Percentiles rank a stretch among this genome's conserved stretches.
phyloP scores from a whole-genome alignment of 2,113 vertebrate species.

The Thermophis baileyi region DNA sequence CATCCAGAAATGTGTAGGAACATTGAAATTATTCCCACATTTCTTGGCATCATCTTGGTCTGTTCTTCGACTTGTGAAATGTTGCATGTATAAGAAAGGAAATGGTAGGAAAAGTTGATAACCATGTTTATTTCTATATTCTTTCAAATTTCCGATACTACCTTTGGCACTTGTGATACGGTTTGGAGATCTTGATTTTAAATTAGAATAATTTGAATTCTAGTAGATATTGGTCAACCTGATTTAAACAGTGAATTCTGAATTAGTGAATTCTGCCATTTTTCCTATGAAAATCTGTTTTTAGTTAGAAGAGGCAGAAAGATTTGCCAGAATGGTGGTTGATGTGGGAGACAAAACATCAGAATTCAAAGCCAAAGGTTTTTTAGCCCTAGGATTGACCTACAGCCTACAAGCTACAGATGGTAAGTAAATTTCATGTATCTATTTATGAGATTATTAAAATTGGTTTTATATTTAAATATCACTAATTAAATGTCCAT shows the following conservation, averaged over 20 bases:
- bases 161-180: not conserved
- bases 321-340: conserved; percentile 89
- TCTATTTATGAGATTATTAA: not conserved
- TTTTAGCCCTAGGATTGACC: conserved; percentile 88
- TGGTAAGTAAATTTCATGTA: conserved; percentile 70
- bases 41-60: not conserved
- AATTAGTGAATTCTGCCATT: not conserved
- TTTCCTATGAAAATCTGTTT: conserved; percentile 46
- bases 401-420: conserved; percentile 98
- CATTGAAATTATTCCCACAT: not conserved
- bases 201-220: not conserved
- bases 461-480: conserved; percentile 20
- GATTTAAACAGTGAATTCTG: not conserved
- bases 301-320: conserved; percentile 94
- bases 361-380: conserved; percentile 96
- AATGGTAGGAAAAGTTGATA: not conserved
- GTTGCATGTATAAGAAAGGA: not conserved
- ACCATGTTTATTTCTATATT: not conserved
- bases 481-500: conserved; percentile 29
- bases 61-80: not conserved
- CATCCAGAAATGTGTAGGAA: not conserved
- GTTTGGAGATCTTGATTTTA: not conserved
- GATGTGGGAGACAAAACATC: conserved; percentile 91
- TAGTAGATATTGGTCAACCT: not conserved
- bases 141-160: not conserved